phyloP scores from a whole-genome alignment of 2,888 invertebrate genomes.

The Zygaena filipendulae region DNA sequence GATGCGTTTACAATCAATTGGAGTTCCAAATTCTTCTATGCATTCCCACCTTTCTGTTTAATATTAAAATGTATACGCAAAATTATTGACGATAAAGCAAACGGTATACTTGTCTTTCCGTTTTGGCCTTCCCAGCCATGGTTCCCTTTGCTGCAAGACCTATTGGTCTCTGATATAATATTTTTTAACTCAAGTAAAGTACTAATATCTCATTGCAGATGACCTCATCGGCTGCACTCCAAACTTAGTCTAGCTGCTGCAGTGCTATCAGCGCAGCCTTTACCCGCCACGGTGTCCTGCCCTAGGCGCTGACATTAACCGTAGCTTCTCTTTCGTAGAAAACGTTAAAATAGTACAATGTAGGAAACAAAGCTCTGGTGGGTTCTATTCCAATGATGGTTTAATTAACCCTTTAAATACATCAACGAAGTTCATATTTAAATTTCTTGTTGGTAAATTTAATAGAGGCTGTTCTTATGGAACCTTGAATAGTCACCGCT shows the following conservation, averaged over 20 bases:
- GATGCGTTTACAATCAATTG: constrained; percentile 14
- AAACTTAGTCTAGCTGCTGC: constrained; percentile 19
- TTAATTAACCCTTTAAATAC: no score
- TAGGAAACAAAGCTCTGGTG: constrained; percentile 13
- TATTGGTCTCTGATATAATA: constrained; percentile 12
- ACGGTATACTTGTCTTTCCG: constrained; percentile 18
- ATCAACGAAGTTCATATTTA: no score
- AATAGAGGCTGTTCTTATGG: constrained; percentile 13
- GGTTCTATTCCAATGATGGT: constrained; percentile 4
- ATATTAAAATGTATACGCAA: constrained; percentile 12
- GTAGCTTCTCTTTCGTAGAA: constrained; percentile 14
- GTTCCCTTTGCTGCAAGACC: constrained; percentile 14
- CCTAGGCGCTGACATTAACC: constrained; percentile 11
- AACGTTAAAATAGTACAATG: constrained; percentile 12
- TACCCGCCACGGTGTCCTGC: constrained; percentile 4
- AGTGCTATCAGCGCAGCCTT: constrained; percentile 15
- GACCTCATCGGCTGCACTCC: constrained; percentile 10
- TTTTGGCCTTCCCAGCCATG: constrained; percentile 19
- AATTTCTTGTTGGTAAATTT: constrained; percentile 12
- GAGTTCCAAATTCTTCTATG: constrained; percentile 12
- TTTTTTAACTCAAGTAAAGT: constrained; percentile 12
- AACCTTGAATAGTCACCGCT: constrained; percentile 14
- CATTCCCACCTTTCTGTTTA: constrained; percentile 16
- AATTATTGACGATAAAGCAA: constrained; percentile 17
- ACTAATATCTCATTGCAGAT: constrained; percentile 14